phyloP scores from a whole-genome alignment of 2,888 invertebrate species.

The Gasteruption jaculator region DNA sequence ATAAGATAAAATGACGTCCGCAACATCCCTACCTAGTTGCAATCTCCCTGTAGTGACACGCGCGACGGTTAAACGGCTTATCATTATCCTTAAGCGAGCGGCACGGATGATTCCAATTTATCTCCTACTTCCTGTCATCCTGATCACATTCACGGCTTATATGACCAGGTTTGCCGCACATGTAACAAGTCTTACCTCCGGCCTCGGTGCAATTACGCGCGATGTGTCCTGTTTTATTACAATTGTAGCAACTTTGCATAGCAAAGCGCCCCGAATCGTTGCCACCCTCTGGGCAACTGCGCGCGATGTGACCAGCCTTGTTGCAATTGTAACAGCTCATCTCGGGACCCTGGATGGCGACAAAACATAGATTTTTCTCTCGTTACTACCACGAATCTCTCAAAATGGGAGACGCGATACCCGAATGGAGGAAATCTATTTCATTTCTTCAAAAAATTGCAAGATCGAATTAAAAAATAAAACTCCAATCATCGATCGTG shows the following conservation, averaged over 20 bases:
- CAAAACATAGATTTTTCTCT: background rate
- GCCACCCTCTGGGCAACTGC: constrained; percentile 75
- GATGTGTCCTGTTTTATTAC: constrained; percentile 70
- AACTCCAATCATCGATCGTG: constrained; percentile 1
- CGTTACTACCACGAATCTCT: background rate
- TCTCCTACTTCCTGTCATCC: constrained; percentile 62
- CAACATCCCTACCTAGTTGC: constrained; percentile 45
- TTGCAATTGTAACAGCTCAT: constrained; percentile 91
- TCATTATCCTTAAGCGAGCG: constrained; percentile 47
- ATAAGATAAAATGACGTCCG: constrained; percentile 38
- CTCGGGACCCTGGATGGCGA: constrained; percentile 38
- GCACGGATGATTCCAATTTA: constrained; percentile 39
- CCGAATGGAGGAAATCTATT: constrained; percentile 1
- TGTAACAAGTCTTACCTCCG: constrained; percentile 77
- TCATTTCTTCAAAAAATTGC: too few relatives aligned
- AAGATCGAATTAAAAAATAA: too few relatives aligned
- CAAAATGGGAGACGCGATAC: background rate
- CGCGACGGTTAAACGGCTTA: constrained; percentile 47
- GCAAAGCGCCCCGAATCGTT: constrained; percentile 53
- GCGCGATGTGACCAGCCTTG: constrained; percentile 88
- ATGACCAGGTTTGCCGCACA: constrained; percentile 88
- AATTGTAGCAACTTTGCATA: constrained; percentile 59
- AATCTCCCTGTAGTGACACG: constrained; percentile 41
- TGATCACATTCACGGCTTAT: constrained; percentile 88
- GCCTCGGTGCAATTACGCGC: constrained; percentile 61